Evolutionary conservation across 2,888 invertebrate species (phyloP).

Genomic region (Parapristionchus giblindavisi): DNA sequence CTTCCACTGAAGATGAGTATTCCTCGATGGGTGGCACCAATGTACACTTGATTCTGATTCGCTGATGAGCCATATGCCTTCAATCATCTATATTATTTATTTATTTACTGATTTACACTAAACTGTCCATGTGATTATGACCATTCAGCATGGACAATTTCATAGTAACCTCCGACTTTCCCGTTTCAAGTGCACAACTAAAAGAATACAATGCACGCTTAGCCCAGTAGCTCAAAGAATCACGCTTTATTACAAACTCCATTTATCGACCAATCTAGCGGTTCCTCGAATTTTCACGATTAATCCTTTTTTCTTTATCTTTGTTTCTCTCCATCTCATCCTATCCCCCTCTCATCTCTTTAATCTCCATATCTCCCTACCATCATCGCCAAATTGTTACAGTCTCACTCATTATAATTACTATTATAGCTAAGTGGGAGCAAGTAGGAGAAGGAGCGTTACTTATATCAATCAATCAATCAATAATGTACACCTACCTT

Average conservation of each 20-base stretch:
- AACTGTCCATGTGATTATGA: not conserved
- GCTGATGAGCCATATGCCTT: not conserved
- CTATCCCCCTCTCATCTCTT: not conserved
- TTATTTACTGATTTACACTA: not conserved
- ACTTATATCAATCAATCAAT: not conserved
- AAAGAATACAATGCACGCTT: no score
- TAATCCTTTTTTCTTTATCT: constrained; percentile 10
- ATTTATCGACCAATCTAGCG: constrained; percentile 14
- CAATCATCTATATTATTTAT: not conserved
- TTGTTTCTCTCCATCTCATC: not conserved
- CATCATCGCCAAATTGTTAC: not conserved
- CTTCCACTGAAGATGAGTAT: constrained; percentile 93
- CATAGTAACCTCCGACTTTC: not conserved
- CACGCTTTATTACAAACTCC: not conserved
- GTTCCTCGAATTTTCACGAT: constrained; percentile 6
- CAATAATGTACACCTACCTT: constrained; percentile 82
- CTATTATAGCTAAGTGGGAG: not conserved
- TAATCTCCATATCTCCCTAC: not conserved
- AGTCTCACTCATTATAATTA: no score
- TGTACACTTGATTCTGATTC: constrained; percentile 76
- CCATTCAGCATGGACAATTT: not conserved
- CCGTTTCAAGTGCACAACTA: no score
- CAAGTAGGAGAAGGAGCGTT: not conserved
- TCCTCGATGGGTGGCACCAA: constrained; percentile 93
- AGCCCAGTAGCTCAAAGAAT: not conserved